Evolutionary conservation across 2,113 vertebrate species (phyloP).

Genomic region (Ellobius talpinus): DNA sequence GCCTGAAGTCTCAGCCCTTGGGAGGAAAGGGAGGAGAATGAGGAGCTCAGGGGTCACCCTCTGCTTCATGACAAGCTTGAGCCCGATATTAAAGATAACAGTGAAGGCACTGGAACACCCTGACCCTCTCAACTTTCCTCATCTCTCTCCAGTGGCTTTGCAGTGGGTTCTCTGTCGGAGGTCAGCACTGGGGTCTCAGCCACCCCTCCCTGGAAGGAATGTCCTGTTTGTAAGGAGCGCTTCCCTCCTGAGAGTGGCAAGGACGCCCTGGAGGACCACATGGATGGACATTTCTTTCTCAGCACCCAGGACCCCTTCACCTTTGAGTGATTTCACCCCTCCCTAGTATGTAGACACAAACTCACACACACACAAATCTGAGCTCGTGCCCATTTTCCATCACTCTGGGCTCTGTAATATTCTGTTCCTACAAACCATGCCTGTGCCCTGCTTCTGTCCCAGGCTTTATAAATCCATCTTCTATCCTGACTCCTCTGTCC

Average conservation of each 20-base stretch:
- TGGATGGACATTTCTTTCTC: conserved; percentile 85
- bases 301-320: conserved; percentile 84
- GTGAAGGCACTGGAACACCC: background rate
- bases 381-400: background rate
- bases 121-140: conserved; percentile 10
- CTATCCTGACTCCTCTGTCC: conserved; percentile 18
- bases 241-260: conserved; percentile 81
- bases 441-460: background rate
- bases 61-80: background rate
- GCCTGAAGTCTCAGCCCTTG: background rate
- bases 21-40: background rate
- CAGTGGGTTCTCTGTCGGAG: conserved; percentile 75
- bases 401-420: background rate
- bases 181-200: conserved; percentile 70
- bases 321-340: conserved; percentile 80
- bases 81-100: background rate
- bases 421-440: background rate
- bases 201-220: conserved; percentile 81
- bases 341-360: background rate
- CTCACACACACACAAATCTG: background rate
- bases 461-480: conserved; percentile 17
- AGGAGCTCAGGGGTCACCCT: background rate
- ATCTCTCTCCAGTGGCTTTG: conserved; percentile 76
- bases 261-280: conserved; percentile 81
- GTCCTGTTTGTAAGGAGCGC: conserved; percentile 83